Percentiles rank a stretch among this genome's conserved stretches.
Evolutionary conservation across 2,113 vertebrate genomes (phyloP).

Genomic region (Chrysochloris asiatica): DNA sequence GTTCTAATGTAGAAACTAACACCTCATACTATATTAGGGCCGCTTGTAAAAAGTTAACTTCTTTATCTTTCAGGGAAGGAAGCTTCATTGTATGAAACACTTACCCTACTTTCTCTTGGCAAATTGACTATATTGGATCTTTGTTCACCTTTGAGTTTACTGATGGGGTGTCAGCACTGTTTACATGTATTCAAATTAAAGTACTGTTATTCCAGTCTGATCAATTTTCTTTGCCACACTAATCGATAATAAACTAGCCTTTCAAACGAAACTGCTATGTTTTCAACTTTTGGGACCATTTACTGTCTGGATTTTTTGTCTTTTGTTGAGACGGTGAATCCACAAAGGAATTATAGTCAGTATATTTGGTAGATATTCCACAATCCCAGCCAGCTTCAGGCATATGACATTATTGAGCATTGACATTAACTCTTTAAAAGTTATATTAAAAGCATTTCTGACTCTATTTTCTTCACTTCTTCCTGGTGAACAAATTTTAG

Average conservation of each 20-base stretch:
- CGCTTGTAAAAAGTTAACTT: neutral
- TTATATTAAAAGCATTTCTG: neutral
- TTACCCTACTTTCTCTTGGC: neutral
- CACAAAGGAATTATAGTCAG: neutral
- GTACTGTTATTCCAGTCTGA: neutral
- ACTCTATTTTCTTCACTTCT: too few species aligned
- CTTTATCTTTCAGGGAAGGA: neutral
- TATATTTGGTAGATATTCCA: neutral
- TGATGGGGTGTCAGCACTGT: neutral
- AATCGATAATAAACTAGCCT: neutral
- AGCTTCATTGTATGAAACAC: neutral
- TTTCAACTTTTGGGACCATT: neutral
- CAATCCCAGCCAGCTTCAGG: neutral
- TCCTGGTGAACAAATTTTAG: neutral
- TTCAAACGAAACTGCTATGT: neutral
- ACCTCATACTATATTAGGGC: neutral
- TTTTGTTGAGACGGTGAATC: neutral
- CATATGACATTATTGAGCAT: neutral
- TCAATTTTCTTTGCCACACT: neutral
- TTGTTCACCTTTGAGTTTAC: neutral
- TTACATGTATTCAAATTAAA: neutral
- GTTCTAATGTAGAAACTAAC: neutral
- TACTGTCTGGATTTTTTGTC: neutral
- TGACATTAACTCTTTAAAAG: neutral
- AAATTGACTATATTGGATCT: neutral